phyloP scores from a whole-genome alignment of 1,140 invertebrate species.

The Drosophila kohkoa region DNA sequence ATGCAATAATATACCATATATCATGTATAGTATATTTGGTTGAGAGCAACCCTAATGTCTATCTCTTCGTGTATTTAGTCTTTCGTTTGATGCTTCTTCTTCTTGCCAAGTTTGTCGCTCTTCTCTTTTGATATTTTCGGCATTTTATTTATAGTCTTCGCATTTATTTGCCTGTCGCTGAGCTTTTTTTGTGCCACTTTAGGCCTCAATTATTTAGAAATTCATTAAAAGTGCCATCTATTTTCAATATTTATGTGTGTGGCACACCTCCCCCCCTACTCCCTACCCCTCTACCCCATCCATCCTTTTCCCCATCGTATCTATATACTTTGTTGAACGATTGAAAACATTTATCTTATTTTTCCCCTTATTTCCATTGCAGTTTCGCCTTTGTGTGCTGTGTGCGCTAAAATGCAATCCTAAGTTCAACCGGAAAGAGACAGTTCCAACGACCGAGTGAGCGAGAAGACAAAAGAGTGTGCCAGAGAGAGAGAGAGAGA shows the following conservation, averaged over 20 bases:
- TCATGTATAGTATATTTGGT: too few relatives aligned
- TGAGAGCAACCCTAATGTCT: conserved; percentile 17
- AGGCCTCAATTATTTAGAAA: conserved; percentile 81
- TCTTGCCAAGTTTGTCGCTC: neutral
- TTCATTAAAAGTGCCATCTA: conserved; percentile 79
- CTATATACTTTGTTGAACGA: neutral
- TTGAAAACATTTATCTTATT: conserved; percentile 8
- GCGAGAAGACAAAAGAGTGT: neutral
- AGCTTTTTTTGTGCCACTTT: conserved; percentile 75
- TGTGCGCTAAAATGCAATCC: conserved; percentile 33
- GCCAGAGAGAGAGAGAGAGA: neutral
- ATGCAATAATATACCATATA: too few relatives aligned
- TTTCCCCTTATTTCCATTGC: conserved; percentile 28
- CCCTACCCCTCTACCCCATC: neutral
- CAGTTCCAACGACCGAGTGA: neutral
- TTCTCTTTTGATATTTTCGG: conserved; percentile 2
- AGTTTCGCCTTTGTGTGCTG: conserved; percentile 16
- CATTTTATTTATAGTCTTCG: conserved; percentile 68
- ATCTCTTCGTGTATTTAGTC: neutral
- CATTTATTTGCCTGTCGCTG: conserved; percentile 71
- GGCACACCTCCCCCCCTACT: neutral
- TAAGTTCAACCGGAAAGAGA: conserved; percentile 9
- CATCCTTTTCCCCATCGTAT: neutral
- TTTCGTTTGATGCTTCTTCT: neutral
- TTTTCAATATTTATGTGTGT: conserved; percentile 70